Evolutionary conservation across 30 jellyfish, hydroid and myxozoan genomes (phyloP), one percentile per base, ranked within the genome.

Genomic region (Aurelia sp.): DNA sequence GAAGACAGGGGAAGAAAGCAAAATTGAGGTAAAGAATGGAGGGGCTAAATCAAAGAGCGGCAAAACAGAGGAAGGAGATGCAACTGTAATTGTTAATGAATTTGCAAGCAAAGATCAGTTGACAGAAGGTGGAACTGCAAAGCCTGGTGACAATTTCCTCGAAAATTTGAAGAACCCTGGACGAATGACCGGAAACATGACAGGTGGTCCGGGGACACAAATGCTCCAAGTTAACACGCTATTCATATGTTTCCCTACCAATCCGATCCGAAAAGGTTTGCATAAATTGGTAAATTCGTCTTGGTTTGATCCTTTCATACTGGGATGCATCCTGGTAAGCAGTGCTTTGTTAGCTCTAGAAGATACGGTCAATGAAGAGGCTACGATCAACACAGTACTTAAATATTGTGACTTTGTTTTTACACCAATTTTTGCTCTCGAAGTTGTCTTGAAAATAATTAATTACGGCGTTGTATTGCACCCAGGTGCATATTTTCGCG

Each of bases 401-500:
- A 69, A 75, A 35, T 90, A 73, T 50, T 18, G 62, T 64, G 97
- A 90, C 66, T 90, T 71, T 66, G 80, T 76, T 4, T 90, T 90
- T 52, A 90, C 97, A 22, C 87, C 95, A 30, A 76, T 90, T 16
- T 90, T 90, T 75, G 94, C 97, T 50, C 60, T 90, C 10, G 97
- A 90, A 82, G 97, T 85, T 9, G 63, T 90, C 13, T 12, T 90
- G 66, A 90, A 90, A 77, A 90, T 90, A 13, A 18, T 91, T 8
- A 91, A 91, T 52, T 91, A 76, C 71, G 97, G 97, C 6, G 89
- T 62, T 31, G 79, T 78, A 27, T 79, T 91, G 86, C 97, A 91
- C 62, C 85, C 92, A 19, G 96, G 96, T 35, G 91, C 97, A 79
- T 91, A 83, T 75, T 91, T 85, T 64, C 91, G 97, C 16, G 97